A percentile compares a stretch with the other conserved stretches of the same genome.
These are phyloP conservation scores for Melanotaenia duboulayi DNA, from an alignment of 2,113 vertebrate genomes.

Conservation along the genomic window DNA sequence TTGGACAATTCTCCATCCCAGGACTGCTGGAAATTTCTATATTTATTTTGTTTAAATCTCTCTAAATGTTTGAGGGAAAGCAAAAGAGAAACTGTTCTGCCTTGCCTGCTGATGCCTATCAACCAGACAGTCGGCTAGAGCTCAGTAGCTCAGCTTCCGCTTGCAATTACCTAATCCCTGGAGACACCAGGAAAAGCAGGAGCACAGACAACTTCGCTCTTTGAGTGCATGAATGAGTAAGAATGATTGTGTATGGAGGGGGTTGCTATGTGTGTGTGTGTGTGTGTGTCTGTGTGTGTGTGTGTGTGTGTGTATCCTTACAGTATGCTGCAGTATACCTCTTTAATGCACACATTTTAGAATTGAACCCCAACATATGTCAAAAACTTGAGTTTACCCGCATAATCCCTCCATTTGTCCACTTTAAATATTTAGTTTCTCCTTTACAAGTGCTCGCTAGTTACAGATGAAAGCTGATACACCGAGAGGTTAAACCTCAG, in stretches of 20 bases:
- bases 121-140: conserved; percentile 56
- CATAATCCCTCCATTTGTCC: conserved; percentile 48
- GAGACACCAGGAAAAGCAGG: conserved; percentile 59
- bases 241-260: background rate
- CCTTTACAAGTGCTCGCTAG: conserved; percentile 16
- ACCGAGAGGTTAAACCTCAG: conserved; percentile 36
- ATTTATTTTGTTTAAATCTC: background rate
- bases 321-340: background rate
- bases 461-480: conserved; percentile 42
- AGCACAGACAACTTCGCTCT: conserved; percentile 46
- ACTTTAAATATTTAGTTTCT: conserved; percentile 60
- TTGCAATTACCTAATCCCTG: conserved; percentile 66
- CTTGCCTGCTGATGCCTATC: conserved; percentile 70
- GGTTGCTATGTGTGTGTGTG: conserved; percentile 2
- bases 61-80: too few relatives aligned
- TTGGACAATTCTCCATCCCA: background rate
- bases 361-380: conserved; percentile 40
- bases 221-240: conserved; percentile 20
- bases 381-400: conserved; percentile 44
- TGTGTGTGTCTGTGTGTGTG: too few relatives aligned
- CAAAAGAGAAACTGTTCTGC: conserved; percentile 14
- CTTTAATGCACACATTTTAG: conserved; percentile 5
- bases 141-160: conserved; percentile 70
- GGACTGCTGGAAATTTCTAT: background rate
- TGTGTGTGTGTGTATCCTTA: background rate